Conservation (phyloP, 2,888 invertebrate species). For the Tiliacea aurago region DNA sequence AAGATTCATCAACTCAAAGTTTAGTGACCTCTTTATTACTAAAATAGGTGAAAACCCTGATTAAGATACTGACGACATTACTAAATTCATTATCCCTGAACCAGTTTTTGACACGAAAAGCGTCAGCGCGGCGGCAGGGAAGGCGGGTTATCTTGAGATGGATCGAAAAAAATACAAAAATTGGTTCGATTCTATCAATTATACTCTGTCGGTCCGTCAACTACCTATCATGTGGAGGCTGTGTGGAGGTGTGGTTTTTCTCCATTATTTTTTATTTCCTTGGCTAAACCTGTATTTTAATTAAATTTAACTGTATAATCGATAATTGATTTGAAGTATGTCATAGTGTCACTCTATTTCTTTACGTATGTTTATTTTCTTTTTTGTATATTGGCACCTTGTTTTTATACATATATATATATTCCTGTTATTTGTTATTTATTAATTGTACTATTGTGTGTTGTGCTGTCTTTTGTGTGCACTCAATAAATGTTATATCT, state of each 20-base stretch:
- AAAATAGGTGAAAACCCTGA: constrained; percentile 34
- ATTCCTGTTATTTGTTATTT: too few species aligned
- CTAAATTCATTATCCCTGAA: constrained; percentile 16
- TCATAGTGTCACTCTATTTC: too few species aligned
- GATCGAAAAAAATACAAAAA: not conserved
- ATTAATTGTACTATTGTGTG: too few species aligned
- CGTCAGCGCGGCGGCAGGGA: too few species aligned
- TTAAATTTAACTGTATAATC: not conserved
- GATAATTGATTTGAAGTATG: too few species aligned
- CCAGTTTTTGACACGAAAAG: constrained; percentile 29
- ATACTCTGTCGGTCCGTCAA: not conserved
- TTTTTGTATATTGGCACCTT: too few species aligned
- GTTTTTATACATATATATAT: too few species aligned
- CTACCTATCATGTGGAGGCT: not conserved
- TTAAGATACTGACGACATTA: not conserved
- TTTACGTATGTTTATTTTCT: too few species aligned
- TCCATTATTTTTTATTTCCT: not conserved
- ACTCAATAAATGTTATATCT: too few species aligned
- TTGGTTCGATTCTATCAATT: not conserved
- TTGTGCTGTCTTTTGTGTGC: too few species aligned
- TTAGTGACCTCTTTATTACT: constrained; percentile 44
- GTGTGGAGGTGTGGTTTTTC: too few species aligned
- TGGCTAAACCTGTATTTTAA: not conserved
- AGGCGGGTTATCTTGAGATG: not conserved
- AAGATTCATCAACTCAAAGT: constrained; percentile 19